Evolutionary conservation across 37 sponge, comb jelly and placozoan species (phyloP), one percentile per base, ranked within the genome.

Genomic region (Crambe crambe): DNA sequence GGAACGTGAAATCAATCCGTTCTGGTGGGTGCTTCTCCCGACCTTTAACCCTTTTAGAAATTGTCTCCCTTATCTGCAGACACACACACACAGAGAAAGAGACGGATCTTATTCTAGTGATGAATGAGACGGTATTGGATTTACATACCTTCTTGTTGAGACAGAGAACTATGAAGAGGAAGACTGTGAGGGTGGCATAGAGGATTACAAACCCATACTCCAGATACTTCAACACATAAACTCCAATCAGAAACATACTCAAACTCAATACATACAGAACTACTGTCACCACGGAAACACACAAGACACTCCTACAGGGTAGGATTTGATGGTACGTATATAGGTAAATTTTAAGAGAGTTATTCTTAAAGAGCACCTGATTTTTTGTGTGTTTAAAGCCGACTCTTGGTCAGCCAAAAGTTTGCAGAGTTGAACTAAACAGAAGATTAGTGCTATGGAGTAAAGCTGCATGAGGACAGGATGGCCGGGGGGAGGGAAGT

Each of bases 131-230:
- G 12, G 51, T 15, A 47, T 6, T 6, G 6, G 51, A 15, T 6
- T 35, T 37, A 68, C 38, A 12, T 70, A 70, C 70, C 42, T 70
- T 38, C 42, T 42, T 32, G 37, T 70, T 73, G 54, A 73, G 47
- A 42, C 73, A 72, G 62, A 61, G 74, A 9, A 62, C 65, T 0
- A 63, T 15, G 54, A 82, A 47, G 25, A 82, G 25, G 36, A 72
- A 63, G 32, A 60, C 35, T 3, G 68, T 29, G 1, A 73, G 44
- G 17, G 44, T 2, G 10, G 74, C 61, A n/a, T 73, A 32, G 37
- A 72, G 43, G 31, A 61, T 32, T 61, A 65, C 64, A 43, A 73
- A 73, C 22, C 23, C 37, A 63, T 72, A 60, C 74, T 82, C 74
- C 44, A 82, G 38, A 10, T 5, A 22, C 2, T 25, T 3, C 5